phyloP scores from a whole-genome alignment of 2,888 invertebrate genomes.

The Anorthoa munda region DNA sequence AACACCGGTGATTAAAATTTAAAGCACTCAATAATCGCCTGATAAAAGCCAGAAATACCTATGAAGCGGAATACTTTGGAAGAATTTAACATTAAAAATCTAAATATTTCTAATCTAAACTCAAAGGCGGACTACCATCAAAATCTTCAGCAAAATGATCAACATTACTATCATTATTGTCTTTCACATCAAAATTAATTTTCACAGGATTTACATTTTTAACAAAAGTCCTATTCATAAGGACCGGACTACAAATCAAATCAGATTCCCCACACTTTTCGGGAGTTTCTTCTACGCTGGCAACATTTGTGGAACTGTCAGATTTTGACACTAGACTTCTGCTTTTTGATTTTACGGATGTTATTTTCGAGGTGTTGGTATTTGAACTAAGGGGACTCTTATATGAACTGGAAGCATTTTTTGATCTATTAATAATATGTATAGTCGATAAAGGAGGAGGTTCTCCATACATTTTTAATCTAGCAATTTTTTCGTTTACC shows the following conservation, averaged over 20 bases:
- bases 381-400: slow-evolving; percentile 80
- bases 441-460: slow-evolving; percentile 90
- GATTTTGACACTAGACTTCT: slow-evolving; percentile 8
- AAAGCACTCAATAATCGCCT: not conserved
- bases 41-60: not conserved
- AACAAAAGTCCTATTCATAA: slow-evolving; percentile 75
- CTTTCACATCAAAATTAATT: slow-evolving; percentile 65
- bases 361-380: slow-evolving; percentile 50
- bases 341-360: slow-evolving; percentile 22
- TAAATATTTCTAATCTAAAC: slow-evolving; percentile 77
- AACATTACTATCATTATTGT: slow-evolving; percentile 66
- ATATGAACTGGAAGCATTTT: slow-evolving; percentile 80
- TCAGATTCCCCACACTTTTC: slow-evolving; percentile 56
- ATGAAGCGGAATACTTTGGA: not conserved
- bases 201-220: slow-evolving; percentile 79
- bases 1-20: not conserved
- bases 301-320: slow-evolving; percentile 68
- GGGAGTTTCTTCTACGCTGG: slow-evolving; percentile 65
- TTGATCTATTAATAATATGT: slow-evolving; percentile 81
- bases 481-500: slow-evolving; percentile 86
- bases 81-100: not conserved
- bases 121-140: slow-evolving; percentile 85
- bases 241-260: slow-evolving; percentile 73
- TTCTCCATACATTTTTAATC: slow-evolving; percentile 89
- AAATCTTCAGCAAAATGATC: slow-evolving; percentile 86